These are phyloP conservation scores for Ranitomeya imitator DNA, from an alignment of 2,113 vertebrate genomes.

Conservation along the genomic window DNA sequence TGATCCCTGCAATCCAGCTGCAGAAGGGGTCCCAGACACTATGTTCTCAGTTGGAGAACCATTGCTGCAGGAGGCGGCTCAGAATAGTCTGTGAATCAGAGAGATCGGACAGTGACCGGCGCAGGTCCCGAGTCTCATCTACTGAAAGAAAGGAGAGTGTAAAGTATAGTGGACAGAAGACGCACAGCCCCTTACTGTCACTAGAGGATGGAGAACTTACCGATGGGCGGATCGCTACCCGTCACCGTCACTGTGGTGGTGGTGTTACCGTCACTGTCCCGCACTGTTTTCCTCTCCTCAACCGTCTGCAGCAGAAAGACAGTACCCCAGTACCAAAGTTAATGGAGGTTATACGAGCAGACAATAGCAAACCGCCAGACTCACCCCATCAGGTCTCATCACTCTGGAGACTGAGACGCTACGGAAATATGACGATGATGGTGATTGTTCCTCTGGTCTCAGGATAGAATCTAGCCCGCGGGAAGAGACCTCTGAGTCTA, in stretches of 20 bases:
- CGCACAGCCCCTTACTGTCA: not conserved
- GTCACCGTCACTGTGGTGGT: constrained; percentile 80
- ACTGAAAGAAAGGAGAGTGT: not conserved
- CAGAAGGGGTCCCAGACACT: not conserved
- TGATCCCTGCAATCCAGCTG: not conserved
- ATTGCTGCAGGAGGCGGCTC: constrained; percentile 67
- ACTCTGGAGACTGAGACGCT: constrained; percentile 81
- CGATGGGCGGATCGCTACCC: constrained; percentile 60
- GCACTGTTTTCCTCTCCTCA: constrained; percentile 82
- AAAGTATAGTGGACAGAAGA: too few species aligned
- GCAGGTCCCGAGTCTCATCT: accelerated
- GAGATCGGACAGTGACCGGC: not conserved
- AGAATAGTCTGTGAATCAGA: constrained; percentile 60
- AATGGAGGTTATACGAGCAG: not conserved
- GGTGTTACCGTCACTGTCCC: constrained; percentile 79
- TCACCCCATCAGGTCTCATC: constrained; percentile 84
- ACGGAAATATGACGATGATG: constrained; percentile 79
- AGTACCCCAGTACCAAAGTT: not conserved
- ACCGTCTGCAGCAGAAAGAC: constrained; percentile 68
- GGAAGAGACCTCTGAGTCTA: constrained; percentile 73
- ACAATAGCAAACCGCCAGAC: constrained; percentile 22
- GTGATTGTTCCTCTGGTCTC: constrained; percentile 61
- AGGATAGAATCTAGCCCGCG: constrained; percentile 68
- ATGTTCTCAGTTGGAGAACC: constrained; percentile 68
- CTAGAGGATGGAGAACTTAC: constrained; percentile 58